Evolutionary conservation across 2,888 invertebrate species (phyloP).

Genomic region (Tetheella fluctuosa): DNA sequence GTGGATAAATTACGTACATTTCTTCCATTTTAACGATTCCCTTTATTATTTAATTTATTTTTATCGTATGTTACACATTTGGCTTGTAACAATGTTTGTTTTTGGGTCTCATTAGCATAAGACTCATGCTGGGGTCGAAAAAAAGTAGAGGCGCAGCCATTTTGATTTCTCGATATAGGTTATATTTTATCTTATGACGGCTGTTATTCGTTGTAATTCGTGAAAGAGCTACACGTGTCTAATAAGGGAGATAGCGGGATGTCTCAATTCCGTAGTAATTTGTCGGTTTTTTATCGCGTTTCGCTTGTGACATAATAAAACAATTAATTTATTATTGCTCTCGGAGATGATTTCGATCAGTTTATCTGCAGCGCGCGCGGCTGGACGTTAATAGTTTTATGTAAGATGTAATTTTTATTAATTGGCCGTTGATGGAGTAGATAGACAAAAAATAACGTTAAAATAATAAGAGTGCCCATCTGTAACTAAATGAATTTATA

Average conservation of each 20-base stretch:
- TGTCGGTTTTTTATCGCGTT: conserved; percentile 76
- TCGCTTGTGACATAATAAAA: conserved; percentile 79
- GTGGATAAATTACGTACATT: conserved; percentile 83
- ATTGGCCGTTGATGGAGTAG: conserved; percentile 74
- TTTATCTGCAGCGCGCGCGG: conserved; percentile 70
- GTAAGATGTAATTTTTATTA: conserved; percentile 80
- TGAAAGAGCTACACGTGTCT: conserved; percentile 66
- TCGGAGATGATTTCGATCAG: conserved; percentile 75
- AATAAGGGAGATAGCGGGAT: conserved; percentile 79
- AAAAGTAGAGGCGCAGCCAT: conserved; percentile 64
- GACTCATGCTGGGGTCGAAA: conserved; percentile 72
- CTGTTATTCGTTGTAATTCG: conserved; percentile 65
- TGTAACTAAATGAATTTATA: neutral
- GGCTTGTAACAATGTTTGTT: conserved; percentile 83
- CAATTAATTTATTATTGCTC: conserved; percentile 80
- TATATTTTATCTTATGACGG: conserved; percentile 67
- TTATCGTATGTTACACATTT: conserved; percentile 83
- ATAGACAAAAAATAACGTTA: conserved; percentile 47
- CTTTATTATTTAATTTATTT: conserved; percentile 84
- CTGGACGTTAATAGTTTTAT: conserved; percentile 79
- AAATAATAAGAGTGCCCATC: conserved; percentile 38
- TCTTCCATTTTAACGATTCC: conserved; percentile 84
- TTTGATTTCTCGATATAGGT: conserved; percentile 67
- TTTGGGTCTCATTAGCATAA: conserved; percentile 82
- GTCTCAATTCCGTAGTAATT: conserved; percentile 79